phyloP scores from a whole-genome alignment of 2,113 vertebrate species.

The Xiphias gladius region DNA sequence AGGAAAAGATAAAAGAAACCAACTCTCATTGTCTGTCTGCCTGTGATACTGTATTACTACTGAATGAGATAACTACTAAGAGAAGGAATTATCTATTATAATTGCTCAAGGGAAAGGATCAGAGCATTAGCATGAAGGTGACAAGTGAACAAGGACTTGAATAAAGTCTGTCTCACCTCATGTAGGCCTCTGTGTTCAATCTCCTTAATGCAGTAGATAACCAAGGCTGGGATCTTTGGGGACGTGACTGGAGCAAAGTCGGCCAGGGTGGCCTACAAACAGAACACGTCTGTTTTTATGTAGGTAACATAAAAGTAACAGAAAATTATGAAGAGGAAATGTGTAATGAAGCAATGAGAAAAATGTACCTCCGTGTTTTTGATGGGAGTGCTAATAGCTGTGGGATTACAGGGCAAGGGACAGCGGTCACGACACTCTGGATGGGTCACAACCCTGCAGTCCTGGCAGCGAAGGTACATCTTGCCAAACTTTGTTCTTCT shows the following conservation, averaged over 20 bases:
- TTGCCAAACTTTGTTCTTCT: conserved; percentile 95
- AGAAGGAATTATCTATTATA: conserved; percentile 12
- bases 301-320: not conserved
- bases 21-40: conserved; percentile 14
- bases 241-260: conserved; percentile 89
- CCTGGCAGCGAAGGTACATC: conserved; percentile 90
- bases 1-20: conserved; percentile 10
- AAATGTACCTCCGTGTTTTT: conserved; percentile 85
- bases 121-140: conserved; percentile 11
- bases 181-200: conserved; percentile 92
- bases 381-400: conserved; percentile 84
- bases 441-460: conserved; percentile 90
- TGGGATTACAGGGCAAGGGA: conserved; percentile 90
- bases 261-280: conserved; percentile 86
- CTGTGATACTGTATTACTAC: conserved; percentile 24
- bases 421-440: conserved; percentile 91
- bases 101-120: conserved; percentile 15
- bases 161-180: conserved; percentile 84
- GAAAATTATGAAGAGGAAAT: not conserved
- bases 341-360: not conserved
- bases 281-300: not conserved
- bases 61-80: conserved; percentile 33
- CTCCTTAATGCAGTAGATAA: conserved; percentile 93
- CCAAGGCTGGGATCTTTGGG: conserved; percentile 91
- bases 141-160: conserved; percentile 36